These are phyloP conservation scores for Cotesia vestalis DNA, from an alignment of 1,140 invertebrate genomes.

Conservation along the genomic window DNA sequence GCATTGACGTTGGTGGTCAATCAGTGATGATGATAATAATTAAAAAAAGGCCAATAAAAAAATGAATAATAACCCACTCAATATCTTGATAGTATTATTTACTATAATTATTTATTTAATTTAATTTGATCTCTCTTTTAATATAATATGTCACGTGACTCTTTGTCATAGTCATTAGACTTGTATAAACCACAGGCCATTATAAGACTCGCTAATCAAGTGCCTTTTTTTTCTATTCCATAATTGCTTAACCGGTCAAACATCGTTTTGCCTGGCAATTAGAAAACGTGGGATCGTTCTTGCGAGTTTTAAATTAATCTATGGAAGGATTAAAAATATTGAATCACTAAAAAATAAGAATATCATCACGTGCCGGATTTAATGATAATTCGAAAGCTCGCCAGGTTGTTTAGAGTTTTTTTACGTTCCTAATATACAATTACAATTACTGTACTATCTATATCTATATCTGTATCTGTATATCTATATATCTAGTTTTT, in stretches of 20 bases:
- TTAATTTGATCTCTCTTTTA: constrained; percentile 10
- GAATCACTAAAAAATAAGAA: not conserved
- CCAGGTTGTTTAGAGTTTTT: not conserved
- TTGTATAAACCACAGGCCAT: constrained; percentile 26
- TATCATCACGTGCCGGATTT: not conserved
- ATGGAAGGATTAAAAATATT: not conserved
- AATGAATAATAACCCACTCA: not conserved
- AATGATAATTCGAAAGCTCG: constrained; percentile 11
- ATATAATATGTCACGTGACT: constrained; percentile 17
- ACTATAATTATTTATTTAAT: not conserved
- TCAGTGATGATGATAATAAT: no score
- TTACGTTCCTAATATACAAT: not conserved
- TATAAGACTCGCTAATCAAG: constrained; percentile 32
- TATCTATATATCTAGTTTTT: constrained; percentile 4
- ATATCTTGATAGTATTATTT: not conserved
- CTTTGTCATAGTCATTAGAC: constrained; percentile 33
- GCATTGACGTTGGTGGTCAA: no score
- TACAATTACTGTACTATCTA: no score
- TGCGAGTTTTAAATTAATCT: not conserved
- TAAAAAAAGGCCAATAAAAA: not conserved
- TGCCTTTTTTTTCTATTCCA: constrained; percentile 22
- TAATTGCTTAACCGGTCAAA: constrained; percentile 34
- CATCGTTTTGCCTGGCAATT: constrained; percentile 28
- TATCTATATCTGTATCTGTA: no score
- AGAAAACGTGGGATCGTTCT: constrained; percentile 34